These are phyloP conservation scores for Porites lobata DNA, from an alignment of 92 coral and sea anemone genomes.

Conservation along the genomic window DNA sequence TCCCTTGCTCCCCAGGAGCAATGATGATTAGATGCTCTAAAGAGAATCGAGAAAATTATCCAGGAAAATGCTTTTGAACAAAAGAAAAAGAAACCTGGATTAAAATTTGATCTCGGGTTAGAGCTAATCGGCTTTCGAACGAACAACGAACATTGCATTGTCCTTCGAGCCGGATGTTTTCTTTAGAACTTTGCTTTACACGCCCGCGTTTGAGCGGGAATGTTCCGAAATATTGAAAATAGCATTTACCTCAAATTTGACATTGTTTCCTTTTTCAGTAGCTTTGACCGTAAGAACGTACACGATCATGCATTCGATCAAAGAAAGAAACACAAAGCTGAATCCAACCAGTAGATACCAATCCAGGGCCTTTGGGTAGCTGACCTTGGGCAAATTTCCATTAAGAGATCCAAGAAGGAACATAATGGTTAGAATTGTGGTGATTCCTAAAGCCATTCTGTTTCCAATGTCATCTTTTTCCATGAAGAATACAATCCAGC, in stretches of 20 bases:
- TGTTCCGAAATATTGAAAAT: too few species aligned
- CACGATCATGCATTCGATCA: slow-evolving; percentile 77
- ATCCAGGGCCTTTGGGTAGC: slow-evolving; percentile 86
- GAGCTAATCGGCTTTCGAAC: too few species aligned
- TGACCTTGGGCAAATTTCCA: slow-evolving; percentile 76
- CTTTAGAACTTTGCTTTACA: too few species aligned
- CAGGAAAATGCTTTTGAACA: too few species aligned
- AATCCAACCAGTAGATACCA: slow-evolving; percentile 82
- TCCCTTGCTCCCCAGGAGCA: too few species aligned
- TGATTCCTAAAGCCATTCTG: slow-evolving; percentile 93
- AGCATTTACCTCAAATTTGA: slow-evolving; percentile 42
- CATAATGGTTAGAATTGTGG: slow-evolving; percentile 89
- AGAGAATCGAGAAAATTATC: too few species aligned
- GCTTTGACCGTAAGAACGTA: slow-evolving; percentile 31
- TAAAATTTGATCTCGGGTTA: too few species aligned
- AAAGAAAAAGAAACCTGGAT: too few species aligned
- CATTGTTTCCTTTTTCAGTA: not conserved
- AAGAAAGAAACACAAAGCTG: slow-evolving; percentile 67
- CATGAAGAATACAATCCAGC: slow-evolving; percentile 99
- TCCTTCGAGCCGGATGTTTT: too few species aligned
- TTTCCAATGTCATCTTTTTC: slow-evolving; percentile 85
- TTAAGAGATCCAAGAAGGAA: slow-evolving; percentile 87
- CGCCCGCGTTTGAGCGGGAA: too few species aligned
- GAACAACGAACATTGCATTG: too few species aligned
- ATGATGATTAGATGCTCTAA: too few species aligned